Evolutionary conservation across 1,140 invertebrate species (phyloP).

Genomic region (Drosophila melanica): DNA sequence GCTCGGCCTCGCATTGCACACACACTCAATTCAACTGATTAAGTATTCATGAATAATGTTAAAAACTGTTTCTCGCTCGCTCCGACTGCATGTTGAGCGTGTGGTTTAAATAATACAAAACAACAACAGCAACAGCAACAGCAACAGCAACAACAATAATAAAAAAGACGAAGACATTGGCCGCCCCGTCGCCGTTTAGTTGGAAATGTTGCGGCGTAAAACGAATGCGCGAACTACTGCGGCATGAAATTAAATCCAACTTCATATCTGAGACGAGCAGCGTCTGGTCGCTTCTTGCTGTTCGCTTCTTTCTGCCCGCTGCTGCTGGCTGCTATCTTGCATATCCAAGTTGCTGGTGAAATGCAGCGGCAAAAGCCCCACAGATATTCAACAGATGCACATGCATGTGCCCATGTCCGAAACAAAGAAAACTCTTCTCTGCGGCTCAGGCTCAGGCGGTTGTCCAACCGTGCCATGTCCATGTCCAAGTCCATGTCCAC

Average conservation of each 20-base stretch:
- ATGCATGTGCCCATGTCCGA: slow-evolving; percentile 73
- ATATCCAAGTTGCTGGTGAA: slow-evolving; percentile 77
- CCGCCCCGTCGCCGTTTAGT: slow-evolving; percentile 56
- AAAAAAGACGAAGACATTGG: slow-evolving; percentile 38
- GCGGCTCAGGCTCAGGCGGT: slow-evolving; percentile 51
- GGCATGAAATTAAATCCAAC: slow-evolving; percentile 83
- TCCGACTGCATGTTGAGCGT: slow-evolving; percentile 36
- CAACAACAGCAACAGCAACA: not conserved
- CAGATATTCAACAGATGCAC: slow-evolving; percentile 68
- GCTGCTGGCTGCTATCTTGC: slow-evolving; percentile 62
- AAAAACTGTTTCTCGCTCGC: slow-evolving; percentile 24
- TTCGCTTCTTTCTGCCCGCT: too few relatives aligned
- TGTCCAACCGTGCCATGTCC: slow-evolving; percentile 78
- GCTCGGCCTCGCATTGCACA: slow-evolving; percentile 23
- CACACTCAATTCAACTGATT: slow-evolving; percentile 56
- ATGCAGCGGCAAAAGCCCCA: slow-evolving; percentile 51
- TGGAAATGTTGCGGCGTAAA: slow-evolving; percentile 75
- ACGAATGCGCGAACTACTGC: slow-evolving; percentile 82
- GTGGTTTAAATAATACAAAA: slow-evolving; percentile 57
- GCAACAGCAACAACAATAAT: not conserved
- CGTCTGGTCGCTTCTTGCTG: slow-evolving; percentile 2
- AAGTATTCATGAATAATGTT: slow-evolving; percentile 77
- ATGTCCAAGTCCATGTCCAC: slow-evolving; percentile 41
- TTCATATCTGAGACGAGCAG: slow-evolving; percentile 32
- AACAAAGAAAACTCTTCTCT: slow-evolving; percentile 76